Evolutionary conservation across 2,888 invertebrate species (phyloP), one percentile per base, ranked within the genome.

Genomic region (Amblyjoppa proteus): DNA sequence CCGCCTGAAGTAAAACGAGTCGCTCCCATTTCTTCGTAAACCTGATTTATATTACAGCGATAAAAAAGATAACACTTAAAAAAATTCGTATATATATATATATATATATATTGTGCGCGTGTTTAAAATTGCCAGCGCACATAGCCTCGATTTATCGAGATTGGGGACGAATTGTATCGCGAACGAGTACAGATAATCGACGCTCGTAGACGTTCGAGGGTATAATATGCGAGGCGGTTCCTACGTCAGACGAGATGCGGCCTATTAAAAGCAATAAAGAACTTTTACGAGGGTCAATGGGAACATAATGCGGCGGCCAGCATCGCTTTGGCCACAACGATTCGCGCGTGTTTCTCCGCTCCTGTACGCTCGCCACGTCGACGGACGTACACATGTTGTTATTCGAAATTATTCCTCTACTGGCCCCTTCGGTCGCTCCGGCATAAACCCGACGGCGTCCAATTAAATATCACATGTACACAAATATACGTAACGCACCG

Each of bases 221-320:
- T 61, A n/a, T 41, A 28, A 20, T 51, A 64, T 51, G 64, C 66
- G 5, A 71, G 66, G 56, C 53, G 68, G 13, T 66, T 76, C 5
- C 51, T 53, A 75, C 81, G 70, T 81, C 84, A 80, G 61, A 68
- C 76, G 64, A 20, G 31, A 64, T 53, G 53, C 34, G 28, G 84
- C 68, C 84, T 68, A 85, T 85, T 81, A 81, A 85, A 78, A 74
- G 70, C 78, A 85, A 85, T 85, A 31, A 81, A 81, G 53, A 56
- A 64, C 38, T 85, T 78, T 78, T 81, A 85, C 81, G 70, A 81
- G 84, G 84, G 81, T 85, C 78, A 85, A 85, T 85, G 70, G 70
- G 77, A 78, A 78, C 38, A 69, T 81, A 81, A 85, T 70, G 73
- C 69, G 70, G 49, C 53, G 64, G 16, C 25, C 51, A 73, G 68